Evolutionary conservation across 2,888 invertebrate genomes (phyloP), one percentile per base, ranked within the genome.

Genomic region (Ochlodes sylvanus): DNA sequence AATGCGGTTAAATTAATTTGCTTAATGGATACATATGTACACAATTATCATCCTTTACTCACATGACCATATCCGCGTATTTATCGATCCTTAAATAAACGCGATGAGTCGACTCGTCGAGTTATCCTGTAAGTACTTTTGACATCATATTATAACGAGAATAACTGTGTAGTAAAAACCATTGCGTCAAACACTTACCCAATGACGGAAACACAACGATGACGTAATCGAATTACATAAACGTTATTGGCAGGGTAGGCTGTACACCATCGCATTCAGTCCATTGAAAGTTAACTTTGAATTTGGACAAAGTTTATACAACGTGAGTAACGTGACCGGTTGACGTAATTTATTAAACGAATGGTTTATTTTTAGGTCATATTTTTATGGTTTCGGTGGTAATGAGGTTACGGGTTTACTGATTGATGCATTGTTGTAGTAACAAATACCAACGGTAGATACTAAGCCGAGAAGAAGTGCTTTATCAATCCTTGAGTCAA

Each of bases 171-270:
- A 62, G 67, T 67, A 67, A 67, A 67, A 62, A 67, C 67, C 67
- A 62, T 67, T 62, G 47, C 61, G 67, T 67, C 67, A 61, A 61
- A 55, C 66, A 56, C 55, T 67, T 62, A 47, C 55, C 9, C 61
- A 67, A 62, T 62, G 67, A 62, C 60, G 66, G 60, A 54, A 61
- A 61, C 50, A 38, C 44, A 9, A 42, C 17, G n/a, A 34, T 67
- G 67, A 67, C 67, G 67, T 67, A 55, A 67, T 41, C 9, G 47
- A 10, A 41, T 67, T 60, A 67, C 66, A 44, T 67, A 61, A 67
- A 54, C 63, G 50, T 42, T 42, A 15, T 15, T 52, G 47, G 19
- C 63, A 47, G 61, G 55, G 38, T 62, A 55, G 61, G 21, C 42
- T 44, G 38, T 50, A 34, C 9, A 65, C 27, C 27, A 15, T 57